Conservation (phyloP, 2,797 vertebrate genomes). For the Crypturellus tataupa region DNA sequence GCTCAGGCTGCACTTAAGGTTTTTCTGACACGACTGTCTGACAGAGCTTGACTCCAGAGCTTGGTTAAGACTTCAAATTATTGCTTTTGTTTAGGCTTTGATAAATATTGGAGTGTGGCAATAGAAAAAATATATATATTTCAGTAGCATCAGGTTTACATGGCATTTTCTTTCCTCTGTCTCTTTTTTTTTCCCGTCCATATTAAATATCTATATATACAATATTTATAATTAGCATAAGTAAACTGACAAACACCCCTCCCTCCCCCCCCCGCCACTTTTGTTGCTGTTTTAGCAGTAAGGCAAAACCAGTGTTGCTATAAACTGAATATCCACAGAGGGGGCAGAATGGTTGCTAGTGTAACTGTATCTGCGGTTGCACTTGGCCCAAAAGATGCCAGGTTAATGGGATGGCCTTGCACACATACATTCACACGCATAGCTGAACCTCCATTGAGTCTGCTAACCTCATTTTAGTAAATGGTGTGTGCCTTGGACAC, state of each 20-base stretch:
- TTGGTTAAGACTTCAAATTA: not conserved
- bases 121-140: not conserved
- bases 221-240: not conserved
- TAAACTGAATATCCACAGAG: not conserved
- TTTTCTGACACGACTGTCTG: not conserved
- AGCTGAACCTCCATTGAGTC: not conserved
- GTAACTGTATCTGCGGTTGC: not conserved
- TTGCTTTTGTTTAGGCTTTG: not conserved
- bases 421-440: not conserved
- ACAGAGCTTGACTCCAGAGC: not conserved
- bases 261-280: not conserved
- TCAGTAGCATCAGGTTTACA: not conserved
- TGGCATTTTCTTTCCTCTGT: not conserved
- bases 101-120: not conserved
- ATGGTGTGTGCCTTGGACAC: conserved; percentile 5
- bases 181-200: not conserved
- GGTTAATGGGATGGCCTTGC: not conserved
- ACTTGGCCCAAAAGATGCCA: not conserved
- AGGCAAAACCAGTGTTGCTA: not conserved
- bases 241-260: not conserved
- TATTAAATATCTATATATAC: not conserved
- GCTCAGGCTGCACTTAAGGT: not conserved
- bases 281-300: not conserved
- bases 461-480: not conserved
- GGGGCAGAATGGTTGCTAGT: not conserved